These are phyloP conservation scores for Vollenhovia emeryi DNA, from an alignment of 1,140 invertebrate genomes.

Conservation along the genomic window DNA sequence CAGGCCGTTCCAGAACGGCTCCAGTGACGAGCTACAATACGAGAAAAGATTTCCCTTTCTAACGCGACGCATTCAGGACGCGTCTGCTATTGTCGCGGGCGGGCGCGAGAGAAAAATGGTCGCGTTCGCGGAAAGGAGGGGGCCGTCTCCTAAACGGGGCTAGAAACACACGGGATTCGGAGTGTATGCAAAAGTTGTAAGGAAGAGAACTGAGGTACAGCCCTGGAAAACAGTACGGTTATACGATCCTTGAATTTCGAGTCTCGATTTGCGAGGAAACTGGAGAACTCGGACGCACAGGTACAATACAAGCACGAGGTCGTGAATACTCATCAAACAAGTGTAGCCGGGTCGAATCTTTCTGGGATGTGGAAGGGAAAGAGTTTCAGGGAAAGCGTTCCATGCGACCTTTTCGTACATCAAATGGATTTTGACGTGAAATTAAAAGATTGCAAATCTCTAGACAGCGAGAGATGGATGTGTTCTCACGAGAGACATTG, in stretches of 20 bases:
- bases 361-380: not conserved
- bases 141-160: not conserved
- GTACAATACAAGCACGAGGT: not conserved
- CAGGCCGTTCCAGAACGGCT: conserved; percentile 26
- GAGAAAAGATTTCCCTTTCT: not conserved
- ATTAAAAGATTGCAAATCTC: not conserved
- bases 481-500: not conserved
- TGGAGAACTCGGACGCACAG: not conserved
- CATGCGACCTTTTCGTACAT: not conserved
- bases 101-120: not conserved
- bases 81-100: not conserved
- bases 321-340: not conserved
- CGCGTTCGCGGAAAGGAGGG: not conserved
- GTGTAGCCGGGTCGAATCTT: not conserved
- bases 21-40: not conserved
- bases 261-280: not conserved
- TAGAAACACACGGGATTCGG: not conserved
- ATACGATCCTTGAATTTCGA: not conserved
- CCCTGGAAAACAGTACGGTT: not conserved
- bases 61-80: not conserved
- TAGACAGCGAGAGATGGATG: not conserved
- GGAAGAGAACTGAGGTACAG: not conserved
- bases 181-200: not conserved
- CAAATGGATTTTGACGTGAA: not conserved
- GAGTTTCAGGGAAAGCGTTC: not conserved